Evolutionary conservation across 2,797 vertebrate genomes (phyloP).

Genomic region (Onychomys leucogaster): DNA sequence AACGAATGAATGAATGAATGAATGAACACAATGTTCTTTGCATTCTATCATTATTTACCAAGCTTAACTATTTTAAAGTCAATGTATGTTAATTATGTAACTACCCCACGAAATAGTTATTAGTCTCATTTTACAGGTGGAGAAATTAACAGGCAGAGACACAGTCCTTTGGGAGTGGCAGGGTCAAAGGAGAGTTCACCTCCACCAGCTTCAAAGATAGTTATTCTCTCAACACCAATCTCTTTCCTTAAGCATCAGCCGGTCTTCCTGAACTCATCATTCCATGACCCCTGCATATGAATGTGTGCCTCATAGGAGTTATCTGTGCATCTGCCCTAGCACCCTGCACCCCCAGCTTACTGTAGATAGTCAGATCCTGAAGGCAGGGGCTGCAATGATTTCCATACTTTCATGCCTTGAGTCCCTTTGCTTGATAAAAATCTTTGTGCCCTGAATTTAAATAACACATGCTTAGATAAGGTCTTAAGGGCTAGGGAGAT

Average conservation of each 20-base stretch:
- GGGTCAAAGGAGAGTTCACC: background rate
- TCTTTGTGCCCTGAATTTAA: conserved; percentile 30
- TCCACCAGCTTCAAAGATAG: background rate
- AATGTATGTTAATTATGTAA: conserved; percentile 2
- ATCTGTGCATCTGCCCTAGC: background rate
- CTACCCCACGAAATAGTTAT: background rate
- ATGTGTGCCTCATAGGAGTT: background rate
- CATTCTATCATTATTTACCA: background rate
- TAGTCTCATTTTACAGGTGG: conserved; percentile 32
- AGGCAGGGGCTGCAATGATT: background rate
- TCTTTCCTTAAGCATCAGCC: background rate
- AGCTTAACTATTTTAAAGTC: background rate
- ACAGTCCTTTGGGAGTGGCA: background rate
- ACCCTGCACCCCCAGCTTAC: background rate
- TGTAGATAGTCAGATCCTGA: background rate
- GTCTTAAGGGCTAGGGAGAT: background rate
- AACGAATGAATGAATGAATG: background rate
- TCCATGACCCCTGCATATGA: background rate
- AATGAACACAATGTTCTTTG: background rate
- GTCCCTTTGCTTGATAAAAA: background rate
- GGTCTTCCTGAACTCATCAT: background rate
- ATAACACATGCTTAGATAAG: background rate
- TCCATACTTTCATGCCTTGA: background rate
- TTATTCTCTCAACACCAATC: background rate
- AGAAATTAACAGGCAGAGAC: background rate